A percentile compares a stretch with the other conserved stretches of the same genome.
These are phyloP conservation scores for Gymnorhina tibicen DNA, from an alignment of 2,113 vertebrate genomes.

Conservation along the genomic window DNA sequence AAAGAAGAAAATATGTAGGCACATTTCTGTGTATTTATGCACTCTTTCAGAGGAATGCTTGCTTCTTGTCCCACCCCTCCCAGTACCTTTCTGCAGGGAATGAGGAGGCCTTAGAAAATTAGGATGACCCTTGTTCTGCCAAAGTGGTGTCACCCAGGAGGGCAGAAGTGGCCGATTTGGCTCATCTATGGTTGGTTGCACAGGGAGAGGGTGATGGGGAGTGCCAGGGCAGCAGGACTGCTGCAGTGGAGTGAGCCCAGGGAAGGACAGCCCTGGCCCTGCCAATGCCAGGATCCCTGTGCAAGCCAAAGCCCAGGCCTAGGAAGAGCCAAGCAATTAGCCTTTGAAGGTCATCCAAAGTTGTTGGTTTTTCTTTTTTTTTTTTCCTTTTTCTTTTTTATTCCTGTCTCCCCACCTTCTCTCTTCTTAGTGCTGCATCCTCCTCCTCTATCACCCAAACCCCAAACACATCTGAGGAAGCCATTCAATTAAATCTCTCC, in stretches of 20 bases:
- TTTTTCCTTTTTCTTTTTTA: background rate
- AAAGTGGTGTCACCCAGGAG: constrained; percentile 26
- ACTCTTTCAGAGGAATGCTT: background rate
- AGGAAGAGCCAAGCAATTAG: constrained; percentile 85
- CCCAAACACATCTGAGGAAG: constrained; percentile 90
- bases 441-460: constrained; percentile 75
- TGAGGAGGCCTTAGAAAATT: constrained; percentile 57
- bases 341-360: constrained; percentile 88
- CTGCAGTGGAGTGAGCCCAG: background rate
- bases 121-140: constrained; percentile 44
- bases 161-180: constrained; percentile 30
- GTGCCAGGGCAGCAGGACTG: constrained; percentile 29
- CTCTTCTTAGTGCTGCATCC: constrained; percentile 1
- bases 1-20: background rate
- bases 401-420: background rate
- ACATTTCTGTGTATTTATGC: background rate
- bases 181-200: constrained; percentile 59
- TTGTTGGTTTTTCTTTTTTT: background rate
- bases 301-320: constrained; percentile 67
- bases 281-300: constrained; percentile 61
- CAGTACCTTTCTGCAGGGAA: constrained; percentile 41
- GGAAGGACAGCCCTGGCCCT: background rate
- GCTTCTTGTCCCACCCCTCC: background rate
- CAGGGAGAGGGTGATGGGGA: background rate
- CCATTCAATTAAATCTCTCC: constrained; percentile 96